Evolutionary conservation across 2,797 vertebrate genomes (phyloP).

Genomic region (Staurois parvus): DNA sequence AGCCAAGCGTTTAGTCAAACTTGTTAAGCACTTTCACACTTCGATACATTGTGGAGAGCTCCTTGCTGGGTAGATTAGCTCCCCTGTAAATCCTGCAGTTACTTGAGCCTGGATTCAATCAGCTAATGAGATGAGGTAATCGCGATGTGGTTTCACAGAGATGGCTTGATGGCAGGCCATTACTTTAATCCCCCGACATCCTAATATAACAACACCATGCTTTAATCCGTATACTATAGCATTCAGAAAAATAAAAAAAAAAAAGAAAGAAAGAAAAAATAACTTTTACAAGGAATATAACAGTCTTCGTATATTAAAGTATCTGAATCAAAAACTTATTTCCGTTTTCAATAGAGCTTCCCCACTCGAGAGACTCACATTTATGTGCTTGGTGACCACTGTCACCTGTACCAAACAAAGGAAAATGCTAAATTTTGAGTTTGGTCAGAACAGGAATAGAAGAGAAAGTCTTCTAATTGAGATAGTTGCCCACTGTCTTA

Average conservation of each 20-base stretch:
- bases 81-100: constrained; percentile 23
- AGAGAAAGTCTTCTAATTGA: too few species aligned
- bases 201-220: constrained; percentile 64
- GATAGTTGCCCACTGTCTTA: too few species aligned
- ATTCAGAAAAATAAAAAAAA: constrained; percentile 49
- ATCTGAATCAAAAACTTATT: too few species aligned
- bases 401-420: too few species aligned
- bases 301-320: background rate
- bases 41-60: background rate
- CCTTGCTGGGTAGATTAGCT: constrained; percentile 20
- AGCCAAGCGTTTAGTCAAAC: background rate
- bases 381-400: too few species aligned
- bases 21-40: background rate
- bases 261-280: constrained; percentile 44
- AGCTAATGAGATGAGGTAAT: constrained; percentile 77
- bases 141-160: constrained; percentile 66
- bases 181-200: constrained; percentile 72
- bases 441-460: too few species aligned
- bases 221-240: constrained; percentile 67
- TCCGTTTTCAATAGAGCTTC: background rate
- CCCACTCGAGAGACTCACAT: background rate
- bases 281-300: background rate
- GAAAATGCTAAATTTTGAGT: too few species aligned
- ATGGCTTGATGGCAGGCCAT: constrained; percentile 69
- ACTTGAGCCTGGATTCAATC: constrained; percentile 66